Percentiles rank a stretch among this genome's conserved stretches.
phyloP scores from a whole-genome alignment of 2,797 vertebrate genomes.

The Antrozous pallidus region DNA sequence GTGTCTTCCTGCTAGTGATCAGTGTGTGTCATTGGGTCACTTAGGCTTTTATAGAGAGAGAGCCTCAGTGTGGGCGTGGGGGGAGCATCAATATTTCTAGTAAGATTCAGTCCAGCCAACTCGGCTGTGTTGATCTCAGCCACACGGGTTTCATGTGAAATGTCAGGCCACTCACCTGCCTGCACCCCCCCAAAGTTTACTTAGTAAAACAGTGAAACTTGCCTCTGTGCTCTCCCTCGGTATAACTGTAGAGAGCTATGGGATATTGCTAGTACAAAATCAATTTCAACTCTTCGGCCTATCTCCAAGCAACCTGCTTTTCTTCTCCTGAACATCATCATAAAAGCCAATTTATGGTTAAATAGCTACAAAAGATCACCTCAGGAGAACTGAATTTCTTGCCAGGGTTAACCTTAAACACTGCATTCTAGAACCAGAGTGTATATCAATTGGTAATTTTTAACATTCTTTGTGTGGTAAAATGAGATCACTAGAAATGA shows the following conservation, averaged over 20 bases:
- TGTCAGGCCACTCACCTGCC: neutral
- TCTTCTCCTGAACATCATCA: neutral
- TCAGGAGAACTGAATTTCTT: neutral
- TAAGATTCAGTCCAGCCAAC: neutral
- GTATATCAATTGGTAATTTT: neutral
- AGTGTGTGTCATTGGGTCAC: too few species aligned
- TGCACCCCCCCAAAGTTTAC: neutral
- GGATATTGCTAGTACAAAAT: neutral
- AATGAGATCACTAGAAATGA: constrained; percentile 28
- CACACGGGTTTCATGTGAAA: neutral
- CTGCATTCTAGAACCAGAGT: constrained; percentile 19
- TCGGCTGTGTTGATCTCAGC: neutral
- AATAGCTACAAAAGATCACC: neutral
- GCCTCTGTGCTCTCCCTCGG: neutral
- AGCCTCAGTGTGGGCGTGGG: accelerated
- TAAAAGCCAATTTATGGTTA: neutral
- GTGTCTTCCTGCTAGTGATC: too few species aligned
- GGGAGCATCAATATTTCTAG: neutral
- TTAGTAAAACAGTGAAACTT: neutral
- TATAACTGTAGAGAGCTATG: neutral
- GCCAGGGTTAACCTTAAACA: neutral
- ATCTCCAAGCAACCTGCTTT: neutral
- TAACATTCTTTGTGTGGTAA: neutral
- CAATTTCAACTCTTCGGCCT: neutral
- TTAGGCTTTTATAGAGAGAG: too few species aligned